phyloP scores from a whole-genome alignment of 2,797 vertebrate species.

The Semotilus atromaculatus region DNA sequence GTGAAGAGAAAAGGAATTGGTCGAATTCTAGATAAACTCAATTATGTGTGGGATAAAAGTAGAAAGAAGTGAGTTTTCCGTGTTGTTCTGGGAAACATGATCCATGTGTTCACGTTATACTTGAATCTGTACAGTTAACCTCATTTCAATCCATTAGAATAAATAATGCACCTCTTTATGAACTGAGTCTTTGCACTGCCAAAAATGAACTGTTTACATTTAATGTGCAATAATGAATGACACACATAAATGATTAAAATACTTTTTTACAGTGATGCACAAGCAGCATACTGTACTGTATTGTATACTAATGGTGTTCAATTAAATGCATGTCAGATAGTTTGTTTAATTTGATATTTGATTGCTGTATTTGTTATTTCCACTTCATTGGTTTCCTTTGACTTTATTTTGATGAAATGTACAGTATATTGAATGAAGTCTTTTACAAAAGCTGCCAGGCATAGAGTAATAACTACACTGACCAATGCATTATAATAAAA shows the following conservation, averaged over 20 bases:
- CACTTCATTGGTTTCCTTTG: neutral
- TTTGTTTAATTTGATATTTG: neutral
- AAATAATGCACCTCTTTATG: neutral
- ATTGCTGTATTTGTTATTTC: slow-evolving; percentile 18
- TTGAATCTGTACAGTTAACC: neutral
- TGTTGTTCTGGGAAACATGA: neutral
- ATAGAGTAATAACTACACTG: neutral
- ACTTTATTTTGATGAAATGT: slow-evolving; percentile 22
- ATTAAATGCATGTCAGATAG: slow-evolving; percentile 4
- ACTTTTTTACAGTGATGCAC: slow-evolving; percentile 8
- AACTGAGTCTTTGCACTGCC: slow-evolving; percentile 27
- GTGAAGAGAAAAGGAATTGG: neutral
- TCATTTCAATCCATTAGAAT: neutral
- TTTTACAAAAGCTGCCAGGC: slow-evolving; percentile 9
- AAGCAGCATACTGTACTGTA: neutral
- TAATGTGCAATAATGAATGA: slow-evolving; percentile 30
- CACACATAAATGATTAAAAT: neutral
- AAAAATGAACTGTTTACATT: slow-evolving; percentile 34
- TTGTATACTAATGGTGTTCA: neutral
- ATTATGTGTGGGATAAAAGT: neutral
- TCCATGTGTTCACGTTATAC: neutral
- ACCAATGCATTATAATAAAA: neutral
- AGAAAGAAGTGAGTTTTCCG: neutral
- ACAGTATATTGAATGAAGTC: neutral
- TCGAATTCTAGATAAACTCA: neutral